phyloP scores from a whole-genome alignment of 2,797 vertebrate genomes.

The Botia almorhae region DNA sequence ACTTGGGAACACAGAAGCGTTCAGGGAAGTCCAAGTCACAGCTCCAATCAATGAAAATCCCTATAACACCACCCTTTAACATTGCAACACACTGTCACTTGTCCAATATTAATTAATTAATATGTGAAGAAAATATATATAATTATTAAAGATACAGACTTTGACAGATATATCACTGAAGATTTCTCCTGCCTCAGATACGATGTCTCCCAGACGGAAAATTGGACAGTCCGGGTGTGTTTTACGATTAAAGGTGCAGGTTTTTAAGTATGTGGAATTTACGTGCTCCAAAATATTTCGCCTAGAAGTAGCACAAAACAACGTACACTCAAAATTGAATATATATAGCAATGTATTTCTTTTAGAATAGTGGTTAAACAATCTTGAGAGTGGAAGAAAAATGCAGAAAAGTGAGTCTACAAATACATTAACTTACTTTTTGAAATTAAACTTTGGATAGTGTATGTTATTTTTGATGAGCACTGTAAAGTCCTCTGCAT shows the following conservation, averaged over 20 bases:
- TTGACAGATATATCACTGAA: conserved; percentile 81
- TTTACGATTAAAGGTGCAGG: conserved; percentile 72
- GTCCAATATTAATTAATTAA: background rate
- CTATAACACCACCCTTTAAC: conserved; percentile 83
- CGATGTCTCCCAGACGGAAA: conserved; percentile 79
- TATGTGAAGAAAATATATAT: background rate
- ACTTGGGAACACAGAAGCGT: conserved; percentile 77
- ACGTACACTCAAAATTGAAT: background rate
- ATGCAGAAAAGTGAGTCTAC: too few relatives aligned
- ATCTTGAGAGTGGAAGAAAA: too few relatives aligned
- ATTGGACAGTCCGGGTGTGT: conserved; percentile 83
- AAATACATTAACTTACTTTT: conserved; percentile 73
- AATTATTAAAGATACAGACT: conserved; percentile 64
- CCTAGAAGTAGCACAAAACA: conserved; percentile 62
- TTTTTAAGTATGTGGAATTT: conserved; percentile 76
- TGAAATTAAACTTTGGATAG: conserved; percentile 82
- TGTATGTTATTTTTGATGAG: conserved; percentile 86
- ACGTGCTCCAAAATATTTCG: conserved; percentile 81
- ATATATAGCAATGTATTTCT: background rate
- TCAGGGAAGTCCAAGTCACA: conserved; percentile 78
- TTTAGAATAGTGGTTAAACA: background rate
- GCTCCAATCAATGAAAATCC: conserved; percentile 81
- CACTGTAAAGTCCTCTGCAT: conserved; percentile 83
- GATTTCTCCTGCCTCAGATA: conserved; percentile 73
- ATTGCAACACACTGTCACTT: conserved; percentile 12